Evolutionary conservation across 2,113 vertebrate genomes (phyloP), one percentile per base, ranked within the genome.

Genomic region (Narcine bancroftii): DNA sequence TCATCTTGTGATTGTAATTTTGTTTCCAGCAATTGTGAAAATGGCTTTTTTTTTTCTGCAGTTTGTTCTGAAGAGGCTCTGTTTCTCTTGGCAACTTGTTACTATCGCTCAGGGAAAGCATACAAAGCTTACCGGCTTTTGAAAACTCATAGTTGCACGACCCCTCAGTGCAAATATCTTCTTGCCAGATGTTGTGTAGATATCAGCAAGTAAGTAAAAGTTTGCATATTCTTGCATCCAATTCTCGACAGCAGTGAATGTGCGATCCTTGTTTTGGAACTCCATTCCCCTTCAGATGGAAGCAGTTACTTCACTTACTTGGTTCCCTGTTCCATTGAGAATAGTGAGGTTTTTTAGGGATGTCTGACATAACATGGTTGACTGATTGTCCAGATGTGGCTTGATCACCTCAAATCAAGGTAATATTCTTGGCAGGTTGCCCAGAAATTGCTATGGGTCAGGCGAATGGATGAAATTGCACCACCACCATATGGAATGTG

Each of bases 111-210:
- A 93, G 98, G 99, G 95, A 99, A 99, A 94, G 97, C 98, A 0
- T 99, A 99, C 92, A 99, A 99, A 95, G 98, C 98, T 6, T 99
- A 99, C 95, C 96, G 97, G 93, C 97, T 99, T 79, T 96, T 99
- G 92, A 99, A 99, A 96, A 97, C 98, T 93, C 98, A 99, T 95
- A 99, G 97, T 95, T 99, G 97, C 94, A 97, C 97, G 92, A 98
- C 97, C 1, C 97, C 98, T 0, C 98, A 99, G 63, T 98, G 99
- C 95, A 98, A 98, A 97, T 99, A 98, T 95, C 97, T 99, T 95
- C 95, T 99, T 94, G 98, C 98, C 93, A 99, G 99, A 92, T 99
- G 99, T 96, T 99, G 98, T 93, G 97, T 99, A 92, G 98, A 99
- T 94, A 97, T 99, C 93, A 98, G 97, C 98, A 99, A 98, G 98